These are phyloP conservation scores for Dryas iulia DNA, from an alignment of 1,140 invertebrate species.

Conservation along the genomic window DNA sequence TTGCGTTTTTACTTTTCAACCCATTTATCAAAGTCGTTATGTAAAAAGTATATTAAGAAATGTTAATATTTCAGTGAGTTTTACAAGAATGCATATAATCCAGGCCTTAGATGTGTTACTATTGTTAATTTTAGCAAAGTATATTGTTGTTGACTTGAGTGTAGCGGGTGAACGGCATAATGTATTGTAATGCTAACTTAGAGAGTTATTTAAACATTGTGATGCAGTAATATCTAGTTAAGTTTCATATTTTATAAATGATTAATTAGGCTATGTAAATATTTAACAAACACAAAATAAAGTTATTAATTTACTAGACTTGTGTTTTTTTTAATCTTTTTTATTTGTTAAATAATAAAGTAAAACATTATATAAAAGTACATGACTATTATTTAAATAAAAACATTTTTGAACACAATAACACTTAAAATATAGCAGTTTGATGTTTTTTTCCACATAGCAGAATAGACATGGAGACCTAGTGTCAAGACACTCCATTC, in stretches of 20 bases:
- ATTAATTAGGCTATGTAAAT: constrained; percentile 74
- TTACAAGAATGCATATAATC: neutral
- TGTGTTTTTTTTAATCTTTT: constrained; percentile 34
- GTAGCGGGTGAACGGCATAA: constrained; percentile 29
- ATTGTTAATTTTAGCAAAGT: constrained; percentile 41
- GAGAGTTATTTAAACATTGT: constrained; percentile 63
- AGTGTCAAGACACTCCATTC: too few species aligned
- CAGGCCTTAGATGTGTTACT: constrained; percentile 22
- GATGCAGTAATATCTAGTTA: constrained; percentile 68
- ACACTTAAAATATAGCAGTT: constrained; percentile 11
- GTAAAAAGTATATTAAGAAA: neutral
- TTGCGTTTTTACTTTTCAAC: neutral
- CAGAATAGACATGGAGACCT: too few species aligned
- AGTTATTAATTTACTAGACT: constrained; percentile 76
- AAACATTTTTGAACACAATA: neutral
- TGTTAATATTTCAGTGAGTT: neutral
- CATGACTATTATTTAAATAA: neutral
- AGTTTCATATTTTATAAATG: constrained; percentile 76
- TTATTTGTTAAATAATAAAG: neutral
- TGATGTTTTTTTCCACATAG: too few species aligned
- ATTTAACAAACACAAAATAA: constrained; percentile 76
- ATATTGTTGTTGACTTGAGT: constrained; percentile 49
- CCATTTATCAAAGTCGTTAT: neutral
- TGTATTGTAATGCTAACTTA: constrained; percentile 47
- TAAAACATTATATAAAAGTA: neutral